Evolutionary conservation across 2,113 vertebrate species (phyloP), one percentile per base, ranked within the genome.

Genomic region (Oreochromis tanganicae): DNA sequence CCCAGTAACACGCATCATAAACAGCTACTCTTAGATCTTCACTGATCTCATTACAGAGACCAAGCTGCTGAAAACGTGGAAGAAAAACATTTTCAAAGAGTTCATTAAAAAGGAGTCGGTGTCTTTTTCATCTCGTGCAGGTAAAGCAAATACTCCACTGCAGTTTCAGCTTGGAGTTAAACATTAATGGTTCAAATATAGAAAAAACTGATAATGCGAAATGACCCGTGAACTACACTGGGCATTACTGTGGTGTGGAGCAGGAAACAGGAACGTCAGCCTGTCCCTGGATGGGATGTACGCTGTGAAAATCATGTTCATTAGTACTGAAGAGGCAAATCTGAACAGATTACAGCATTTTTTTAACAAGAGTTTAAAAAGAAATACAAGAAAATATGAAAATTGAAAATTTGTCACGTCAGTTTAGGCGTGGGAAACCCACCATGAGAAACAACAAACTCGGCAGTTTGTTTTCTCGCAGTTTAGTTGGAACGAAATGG

Each of bases 21-120:
- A 81, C 54, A 46, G 57, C 61, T 34, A 12, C 54, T 75, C 73
- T 87, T 36, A 78, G 55, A 87, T 84, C 66, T 66, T 17, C 87
- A 80, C 6, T 81, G 7, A 59, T 54, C 5, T 4, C 9, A 17
- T 83, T 1, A 85, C 32, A 73, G 9, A 19, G 6, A 16, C 19
- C 9, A 73, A 46, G 24, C 63, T 11, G 73, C 5, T 32, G 71
- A 32, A 54, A 85, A 73, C 3, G 9, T 54, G 56, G 38, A 46
- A 2, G 27, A 24, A 27, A 5, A 71, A 38, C 48, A 32, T 78
- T 75, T 27, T 50, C 71, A 75, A 48, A 75, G 71, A 50, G 24
- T 48, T 78, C 24, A 78, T 50, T 50, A 78, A 50, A 19, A 50
- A 7, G 43, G 43, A 32, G 43, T 50, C 6, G 6, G 24, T 5